Base-by-base conservation (phyloP, 2,888 invertebrate species). In the Diarsia rubi region DNA sequence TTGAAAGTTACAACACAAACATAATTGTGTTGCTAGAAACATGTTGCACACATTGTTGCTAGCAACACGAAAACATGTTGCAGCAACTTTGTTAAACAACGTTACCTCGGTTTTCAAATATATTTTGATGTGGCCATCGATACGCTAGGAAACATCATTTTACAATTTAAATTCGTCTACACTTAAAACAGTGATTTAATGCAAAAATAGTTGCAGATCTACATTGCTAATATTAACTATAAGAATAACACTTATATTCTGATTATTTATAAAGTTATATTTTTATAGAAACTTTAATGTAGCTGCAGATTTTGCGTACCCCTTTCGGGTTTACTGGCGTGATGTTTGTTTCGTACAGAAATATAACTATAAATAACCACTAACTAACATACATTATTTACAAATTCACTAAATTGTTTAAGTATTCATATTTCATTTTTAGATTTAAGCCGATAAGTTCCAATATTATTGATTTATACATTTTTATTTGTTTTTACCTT, bases 131-230 rank as follows among this genome's bases (percentile, higher is more conserved):
- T 3, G 19, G 31, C 19, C 57, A 57, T 57, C 27, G 27, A 57
- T 14, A 19, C 14, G 27, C 9, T 19, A 19, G 9, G 3, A 59
- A 9, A 3, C 12, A 14, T 31, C 8, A 1, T 14, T 1, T 16
- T 19, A 81, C 45, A 72, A 78, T 81, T 78, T 73, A 52, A 84
- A 75, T 79, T 66, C 62, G 57, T 70, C 57, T 49, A 73, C 11
- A 77, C 14, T 37, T 3, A 47, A 19, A 69, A 71, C n/a, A 54
- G 84, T 80, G 78, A 73, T 57, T 71, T 31, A 69, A 83, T 84
- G 73, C 75, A 83, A 86, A 77, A 86, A 84, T 76, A 79, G 76
- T 78, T 85, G 81, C 88, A 88, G 87, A 85, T 87, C 85, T 87
- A 84, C 44, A 68, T 69, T 8, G 68, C 75, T 82, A 72, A 76